Evolutionary conservation across 92 coral and sea anemone genomes (phyloP).

Genomic region (Porites rus): DNA sequence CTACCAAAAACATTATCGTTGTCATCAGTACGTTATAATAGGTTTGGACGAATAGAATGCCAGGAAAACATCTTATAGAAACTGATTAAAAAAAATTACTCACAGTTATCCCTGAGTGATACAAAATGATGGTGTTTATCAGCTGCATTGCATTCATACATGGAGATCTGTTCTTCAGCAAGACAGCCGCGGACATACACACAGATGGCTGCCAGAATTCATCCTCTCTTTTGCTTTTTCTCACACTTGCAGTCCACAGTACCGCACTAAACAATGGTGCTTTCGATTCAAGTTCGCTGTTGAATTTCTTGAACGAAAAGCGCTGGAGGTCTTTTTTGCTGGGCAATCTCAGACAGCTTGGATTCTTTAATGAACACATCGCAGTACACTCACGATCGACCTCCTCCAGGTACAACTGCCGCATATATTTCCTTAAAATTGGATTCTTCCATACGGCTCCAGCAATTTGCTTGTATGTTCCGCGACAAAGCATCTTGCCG

Average conservation of each 20-base stretch:
- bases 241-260: slow-evolving; percentile 54
- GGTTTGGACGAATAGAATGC: too few relatives aligned
- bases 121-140: too few relatives aligned
- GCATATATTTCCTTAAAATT: slow-evolving; percentile 59
- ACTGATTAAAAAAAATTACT: slow-evolving; percentile 8
- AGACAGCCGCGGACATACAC: slow-evolving; percentile 28
- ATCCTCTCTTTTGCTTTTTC: slow-evolving; percentile 50
- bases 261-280: slow-evolving; percentile 43
- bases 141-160: too few relatives aligned
- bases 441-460: slow-evolving; percentile 69
- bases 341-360: slow-evolving; percentile 59
- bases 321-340: slow-evolving; percentile 36
- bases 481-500: slow-evolving; percentile 76
- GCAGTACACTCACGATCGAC: slow-evolving; percentile 65
- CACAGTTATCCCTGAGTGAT: too few relatives aligned
- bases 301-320: slow-evolving; percentile 44
- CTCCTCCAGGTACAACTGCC: slow-evolving; percentile 54
- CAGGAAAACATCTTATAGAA: not conserved
- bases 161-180: slow-evolving; percentile 47
- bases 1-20: not conserved
- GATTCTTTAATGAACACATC: slow-evolving; percentile 44
- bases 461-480: slow-evolving; percentile 75
- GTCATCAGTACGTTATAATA: slow-evolving; percentile 7
- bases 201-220: slow-evolving; percentile 35
- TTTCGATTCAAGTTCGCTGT: slow-evolving; percentile 54